phyloP scores from a whole-genome alignment of 2,113 vertebrate genomes.

The Microcebus tavaratra region DNA sequence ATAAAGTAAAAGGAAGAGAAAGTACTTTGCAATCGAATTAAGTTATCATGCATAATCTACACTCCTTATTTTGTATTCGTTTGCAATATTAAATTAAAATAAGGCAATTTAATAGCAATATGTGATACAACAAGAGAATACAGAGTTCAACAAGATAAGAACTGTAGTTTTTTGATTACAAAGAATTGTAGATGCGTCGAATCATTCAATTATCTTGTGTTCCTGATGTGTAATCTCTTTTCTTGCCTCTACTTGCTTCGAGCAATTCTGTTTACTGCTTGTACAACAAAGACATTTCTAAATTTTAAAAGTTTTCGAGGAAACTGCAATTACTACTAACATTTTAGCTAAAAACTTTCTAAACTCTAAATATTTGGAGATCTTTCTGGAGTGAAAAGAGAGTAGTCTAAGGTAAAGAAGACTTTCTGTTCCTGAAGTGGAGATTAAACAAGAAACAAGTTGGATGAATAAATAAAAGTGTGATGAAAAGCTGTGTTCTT shows the following conservation, averaged over 20 bases:
- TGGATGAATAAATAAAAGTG: not conserved
- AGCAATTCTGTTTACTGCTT: not conserved
- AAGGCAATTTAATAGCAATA: not conserved
- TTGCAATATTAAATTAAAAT: not conserved
- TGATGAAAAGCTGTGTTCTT: not conserved
- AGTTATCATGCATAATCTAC: not conserved
- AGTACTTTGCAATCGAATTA: not conserved
- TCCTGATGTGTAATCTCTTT: not conserved
- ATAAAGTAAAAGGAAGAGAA: not conserved
- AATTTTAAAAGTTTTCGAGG: not conserved
- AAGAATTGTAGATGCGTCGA: not conserved
- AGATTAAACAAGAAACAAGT: not conserved
- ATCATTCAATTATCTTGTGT: not conserved
- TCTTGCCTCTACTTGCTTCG: not conserved
- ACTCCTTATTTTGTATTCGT: not conserved
- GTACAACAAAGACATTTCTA: not conserved
- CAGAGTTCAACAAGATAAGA: not conserved
- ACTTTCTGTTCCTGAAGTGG: not conserved
- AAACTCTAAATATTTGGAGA: conserved; percentile 14
- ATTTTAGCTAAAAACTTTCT: not conserved
- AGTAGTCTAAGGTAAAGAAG: not conserved
- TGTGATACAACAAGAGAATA: not conserved
- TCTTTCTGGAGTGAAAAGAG: not conserved
- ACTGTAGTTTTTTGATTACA: not conserved
- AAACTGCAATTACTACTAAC: not conserved